A percentile compares a stretch with the other conserved stretches of the same genome.
Evolutionary conservation across 2,888 invertebrate genomes (phyloP).

Genomic region (Metacarcinus magister): DNA sequence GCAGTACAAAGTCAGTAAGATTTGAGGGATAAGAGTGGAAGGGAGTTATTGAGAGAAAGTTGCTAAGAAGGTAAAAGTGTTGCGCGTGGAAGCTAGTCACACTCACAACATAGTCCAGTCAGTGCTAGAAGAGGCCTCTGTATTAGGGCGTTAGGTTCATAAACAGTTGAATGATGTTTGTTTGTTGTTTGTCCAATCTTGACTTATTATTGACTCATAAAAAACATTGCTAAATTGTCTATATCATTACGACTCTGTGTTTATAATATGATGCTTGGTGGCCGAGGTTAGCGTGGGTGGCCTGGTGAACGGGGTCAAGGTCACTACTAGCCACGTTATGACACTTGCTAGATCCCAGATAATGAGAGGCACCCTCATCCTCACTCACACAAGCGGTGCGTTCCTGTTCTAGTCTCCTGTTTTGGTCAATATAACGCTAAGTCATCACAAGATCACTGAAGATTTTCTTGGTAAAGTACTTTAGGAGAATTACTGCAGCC

Average conservation of each 20-base stretch:
- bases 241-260: not conserved
- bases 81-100: not conserved
- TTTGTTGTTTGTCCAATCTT: not conserved
- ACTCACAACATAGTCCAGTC: not conserved
- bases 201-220: not conserved
- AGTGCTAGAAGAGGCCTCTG: not conserved
- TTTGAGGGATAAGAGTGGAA: not conserved
- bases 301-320: conserved; percentile 44
- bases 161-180: not conserved
- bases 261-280: not conserved
- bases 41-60: not conserved
- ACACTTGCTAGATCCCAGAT: not conserved
- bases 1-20: not conserved
- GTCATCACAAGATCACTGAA: not conserved
- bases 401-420: not conserved
- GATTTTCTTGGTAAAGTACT: not conserved
- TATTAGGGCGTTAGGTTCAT: not conserved
- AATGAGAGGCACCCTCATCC: not conserved
- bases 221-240: not conserved
- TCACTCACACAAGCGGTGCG: conserved; percentile 1
- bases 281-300: conserved; percentile 58
- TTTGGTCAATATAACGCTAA: not conserved
- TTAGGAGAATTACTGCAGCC: not conserved
- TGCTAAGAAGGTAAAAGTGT: not conserved
- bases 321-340: conserved; percentile 7